A percentile compares a stretch with the other conserved stretches of the same genome.
phyloP scores from a whole-genome alignment of 2,113 vertebrate genomes.

The Microcebus murinus region DNA sequence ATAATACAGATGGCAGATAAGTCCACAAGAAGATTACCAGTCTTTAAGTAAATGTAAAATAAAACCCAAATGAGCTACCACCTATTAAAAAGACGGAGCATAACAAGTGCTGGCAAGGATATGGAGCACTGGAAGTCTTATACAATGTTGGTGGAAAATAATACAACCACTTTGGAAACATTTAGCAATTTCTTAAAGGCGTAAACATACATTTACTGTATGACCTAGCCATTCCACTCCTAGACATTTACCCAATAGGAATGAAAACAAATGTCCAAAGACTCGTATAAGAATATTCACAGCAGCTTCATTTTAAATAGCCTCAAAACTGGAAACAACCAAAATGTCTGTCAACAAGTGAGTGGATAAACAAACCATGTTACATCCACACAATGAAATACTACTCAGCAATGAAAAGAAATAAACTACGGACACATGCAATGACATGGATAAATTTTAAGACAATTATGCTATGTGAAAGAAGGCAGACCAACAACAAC shows the following conservation, averaged over 20 bases:
- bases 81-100: neutral
- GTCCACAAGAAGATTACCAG: neutral
- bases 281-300: neutral
- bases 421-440: neutral
- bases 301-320: neutral
- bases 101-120: neutral
- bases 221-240: neutral
- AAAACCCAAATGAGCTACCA: neutral
- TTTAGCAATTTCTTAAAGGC: neutral
- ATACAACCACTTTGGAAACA: neutral
- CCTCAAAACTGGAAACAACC: neutral
- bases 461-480: neutral
- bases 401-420: neutral
- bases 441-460: neutral
- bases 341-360: neutral
- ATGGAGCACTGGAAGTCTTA: neutral
- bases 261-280: neutral
- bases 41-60: neutral
- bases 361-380: neutral
- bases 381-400: neutral
- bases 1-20: neutral
- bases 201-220: neutral
- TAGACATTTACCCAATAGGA: neutral
- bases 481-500: neutral
- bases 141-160: neutral